Evolutionary conservation across 2,888 invertebrate genomes (phyloP), one percentile per base, ranked within the genome.

Genomic region (Sclerodermus sp.): DNA sequence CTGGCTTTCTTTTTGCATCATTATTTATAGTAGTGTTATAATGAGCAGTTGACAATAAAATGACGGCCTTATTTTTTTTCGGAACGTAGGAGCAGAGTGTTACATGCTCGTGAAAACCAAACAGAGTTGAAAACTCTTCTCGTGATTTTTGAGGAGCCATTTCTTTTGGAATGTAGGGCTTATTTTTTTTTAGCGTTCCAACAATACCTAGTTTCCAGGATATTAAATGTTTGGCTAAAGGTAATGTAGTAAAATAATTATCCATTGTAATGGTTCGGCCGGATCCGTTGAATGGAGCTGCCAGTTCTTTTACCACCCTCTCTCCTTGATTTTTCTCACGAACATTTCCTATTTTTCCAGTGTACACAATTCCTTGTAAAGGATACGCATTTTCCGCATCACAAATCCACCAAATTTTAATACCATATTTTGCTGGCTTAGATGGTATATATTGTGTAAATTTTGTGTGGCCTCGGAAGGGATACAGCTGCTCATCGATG

Each of bases 401-500:
- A 41, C 66, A 66, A 41, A 65, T 53, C 67, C 68, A 70, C 58
- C 60, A 70, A 9, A 68, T 51, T 53, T 69, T 68, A 9, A 65
- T 62, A 13, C 62, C 65, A 45, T 66, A 64, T 47, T 62, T 64
- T 8, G 60, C 62, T 42, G 57, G 59, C 45, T 67, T 60, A 6
- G 61, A 62, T 29, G 61, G 59, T 10, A 64, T 58, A 45, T 62
- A 62, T 51, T 67, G 62, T 0, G 59, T 68, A 38, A 68, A 69
- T 37, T 45, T 50, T 13, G 64, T 66, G n/a, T 58, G 54, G n/a
- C 65, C 62, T n/a, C 67, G 58, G 45, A 49, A 71, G 16, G 67
- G 62, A 60, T 53, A 69, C 30, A 69, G 57, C 49, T 71, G 68
- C 43, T 71, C 68, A 44, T 71, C 70, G 40, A 70, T 55, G 30